Percentiles rank a stretch among this genome's conserved stretches.
Conservation (phyloP, 2,797 vertebrate species). For the Phoebastria nigripes region DNA sequence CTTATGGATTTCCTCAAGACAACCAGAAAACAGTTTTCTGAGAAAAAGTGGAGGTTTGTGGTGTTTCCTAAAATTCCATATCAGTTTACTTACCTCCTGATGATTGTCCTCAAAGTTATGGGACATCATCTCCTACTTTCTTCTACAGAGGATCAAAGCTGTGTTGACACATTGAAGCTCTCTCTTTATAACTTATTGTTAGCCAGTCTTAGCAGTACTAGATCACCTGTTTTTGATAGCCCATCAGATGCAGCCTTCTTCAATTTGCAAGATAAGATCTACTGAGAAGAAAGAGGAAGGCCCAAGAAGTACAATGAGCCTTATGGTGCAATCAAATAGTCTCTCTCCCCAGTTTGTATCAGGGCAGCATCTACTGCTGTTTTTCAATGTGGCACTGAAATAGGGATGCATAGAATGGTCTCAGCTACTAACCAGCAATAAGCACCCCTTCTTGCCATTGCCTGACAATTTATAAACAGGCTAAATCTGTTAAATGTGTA, state of each 20-base stretch:
- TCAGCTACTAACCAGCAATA: neutral
- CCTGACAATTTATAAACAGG: neutral
- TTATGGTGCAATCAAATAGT: fast-evolving
- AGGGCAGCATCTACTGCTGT: neutral
- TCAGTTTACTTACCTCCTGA: neutral
- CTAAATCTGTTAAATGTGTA: neutral
- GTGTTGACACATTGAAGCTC: neutral
- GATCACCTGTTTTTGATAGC: neutral
- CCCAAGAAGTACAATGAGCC: neutral
- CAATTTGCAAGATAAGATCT: neutral
- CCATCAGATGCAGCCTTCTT: neutral
- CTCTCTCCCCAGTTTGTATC: neutral
- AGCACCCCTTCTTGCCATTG: neutral
- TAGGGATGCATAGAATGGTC: neutral
- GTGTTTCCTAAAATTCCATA: neutral
- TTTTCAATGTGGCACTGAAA: neutral
- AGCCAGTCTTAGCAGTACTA: neutral
- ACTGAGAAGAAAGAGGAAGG: neutral
- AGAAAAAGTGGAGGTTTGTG: neutral
- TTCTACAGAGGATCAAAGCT: neutral
- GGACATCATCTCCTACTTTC: neutral
- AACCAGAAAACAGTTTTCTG: neutral
- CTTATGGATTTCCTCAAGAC: neutral
- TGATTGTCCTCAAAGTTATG: neutral
- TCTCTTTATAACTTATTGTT: neutral